Evolutionary conservation across 2,113 vertebrate species (phyloP).

Genomic region (Prochilodus magdalenae): DNA sequence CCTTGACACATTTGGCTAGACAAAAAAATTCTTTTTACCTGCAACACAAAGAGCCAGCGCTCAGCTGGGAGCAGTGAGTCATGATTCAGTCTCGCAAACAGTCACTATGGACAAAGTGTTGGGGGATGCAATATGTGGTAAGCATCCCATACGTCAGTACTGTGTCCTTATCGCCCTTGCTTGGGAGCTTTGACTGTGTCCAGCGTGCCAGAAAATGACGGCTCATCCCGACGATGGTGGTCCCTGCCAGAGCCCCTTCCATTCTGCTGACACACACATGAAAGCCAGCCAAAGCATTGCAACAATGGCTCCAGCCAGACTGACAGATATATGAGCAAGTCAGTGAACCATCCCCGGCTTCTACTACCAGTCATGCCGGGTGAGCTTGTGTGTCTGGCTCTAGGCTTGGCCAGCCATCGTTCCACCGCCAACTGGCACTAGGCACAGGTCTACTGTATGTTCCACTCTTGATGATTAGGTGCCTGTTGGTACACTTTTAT

Average conservation of each 20-base stretch:
- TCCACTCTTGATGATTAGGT: conserved; percentile 24
- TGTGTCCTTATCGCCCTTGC: conserved; percentile 48
- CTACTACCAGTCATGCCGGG: conserved; percentile 58
- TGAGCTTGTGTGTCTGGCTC: conserved; percentile 61
- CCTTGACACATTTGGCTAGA: background rate
- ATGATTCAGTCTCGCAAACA: conserved; percentile 56
- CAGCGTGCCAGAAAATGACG: conserved; percentile 50
- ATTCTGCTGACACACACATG: conserved; percentile 60
- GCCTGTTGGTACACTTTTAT: background rate
- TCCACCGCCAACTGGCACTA: conserved; percentile 31
- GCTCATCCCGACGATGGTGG: conserved; percentile 62
- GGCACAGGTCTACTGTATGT: conserved; percentile 2
- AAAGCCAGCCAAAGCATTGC: conserved; percentile 62
- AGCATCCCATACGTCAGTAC: conserved; percentile 58
- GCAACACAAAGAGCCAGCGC: background rate
- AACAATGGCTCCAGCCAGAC: conserved; percentile 62
- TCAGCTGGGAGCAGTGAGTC: conserved; percentile 52
- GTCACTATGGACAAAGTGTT: conserved; percentile 42
- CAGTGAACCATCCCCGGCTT: conserved; percentile 57
- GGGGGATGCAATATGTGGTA: conserved; percentile 37
- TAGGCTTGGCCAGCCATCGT: conserved; percentile 31
- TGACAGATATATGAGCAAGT: conserved; percentile 60
- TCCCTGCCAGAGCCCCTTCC: conserved; percentile 42
- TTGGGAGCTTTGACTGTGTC: conserved; percentile 46
- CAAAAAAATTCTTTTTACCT: background rate